These are phyloP conservation scores for Ceratina australensis DNA, from an alignment of 1,140 invertebrate species.

Conservation along the genomic window DNA sequence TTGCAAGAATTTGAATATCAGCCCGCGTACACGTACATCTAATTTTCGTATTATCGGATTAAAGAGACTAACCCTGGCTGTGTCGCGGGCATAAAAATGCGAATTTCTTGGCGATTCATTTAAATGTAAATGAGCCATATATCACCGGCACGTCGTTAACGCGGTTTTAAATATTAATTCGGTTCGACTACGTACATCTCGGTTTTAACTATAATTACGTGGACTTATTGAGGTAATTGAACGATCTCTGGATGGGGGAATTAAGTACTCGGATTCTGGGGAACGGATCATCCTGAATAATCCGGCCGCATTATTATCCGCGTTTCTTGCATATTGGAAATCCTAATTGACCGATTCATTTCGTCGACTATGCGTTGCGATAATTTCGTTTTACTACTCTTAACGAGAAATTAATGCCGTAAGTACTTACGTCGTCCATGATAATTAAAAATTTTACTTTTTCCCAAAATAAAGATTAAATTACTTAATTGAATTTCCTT, in stretches of 20 bases:
- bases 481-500: too few species aligned
- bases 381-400: not conserved
- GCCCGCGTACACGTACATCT: not conserved
- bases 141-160: not conserved
- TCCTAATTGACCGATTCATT: not conserved
- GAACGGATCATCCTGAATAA: constrained; percentile 3
- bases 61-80: not conserved
- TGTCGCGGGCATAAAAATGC: not conserved
- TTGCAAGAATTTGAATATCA: not conserved
- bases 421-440: too few species aligned
- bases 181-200: not conserved
- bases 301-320: not conserved
- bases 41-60: constrained; percentile 1
- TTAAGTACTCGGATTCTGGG: not conserved
- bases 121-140: constrained; percentile 24
- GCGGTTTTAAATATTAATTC: constrained; percentile 24
- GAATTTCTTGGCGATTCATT: constrained; percentile 4
- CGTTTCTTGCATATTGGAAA: not conserved
- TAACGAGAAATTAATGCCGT: not conserved
- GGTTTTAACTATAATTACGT: not conserved
- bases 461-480: too few species aligned
- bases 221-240: not conserved
- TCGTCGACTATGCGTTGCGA: not conserved
- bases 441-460: too few species aligned
- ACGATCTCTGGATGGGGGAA: not conserved